phyloP scores from a whole-genome alignment of 2,113 vertebrate species.

The Sphyrna mokarran region DNA sequence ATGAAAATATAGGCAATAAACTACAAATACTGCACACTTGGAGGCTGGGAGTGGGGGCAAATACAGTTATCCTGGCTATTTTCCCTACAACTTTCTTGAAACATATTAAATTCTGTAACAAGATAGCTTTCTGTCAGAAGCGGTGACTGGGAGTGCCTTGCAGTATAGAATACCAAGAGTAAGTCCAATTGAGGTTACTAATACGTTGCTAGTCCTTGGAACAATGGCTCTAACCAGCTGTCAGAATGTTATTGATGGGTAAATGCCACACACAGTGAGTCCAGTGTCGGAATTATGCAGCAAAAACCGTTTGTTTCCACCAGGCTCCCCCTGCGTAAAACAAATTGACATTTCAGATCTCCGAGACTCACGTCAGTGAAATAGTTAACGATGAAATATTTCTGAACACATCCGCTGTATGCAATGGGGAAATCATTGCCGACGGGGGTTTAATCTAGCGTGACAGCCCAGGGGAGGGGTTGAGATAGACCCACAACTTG shows the following conservation, averaged over 20 bases:
- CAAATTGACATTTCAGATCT: background rate
- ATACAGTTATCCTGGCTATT: background rate
- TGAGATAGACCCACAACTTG: slow-evolving; percentile 33
- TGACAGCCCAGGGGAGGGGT: slow-evolving; percentile 32
- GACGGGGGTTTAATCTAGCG: slow-evolving; percentile 25
- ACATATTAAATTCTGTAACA: background rate
- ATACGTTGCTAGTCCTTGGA: background rate
- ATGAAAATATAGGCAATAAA: background rate
- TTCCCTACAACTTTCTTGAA: background rate
- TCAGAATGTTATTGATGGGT: background rate
- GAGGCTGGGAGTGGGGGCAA: background rate
- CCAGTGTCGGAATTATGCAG: background rate
- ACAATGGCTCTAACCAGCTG: background rate
- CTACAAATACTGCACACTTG: background rate
- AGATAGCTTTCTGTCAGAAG: background rate
- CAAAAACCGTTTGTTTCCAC: background rate
- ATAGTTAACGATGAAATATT: slow-evolving; percentile 22
- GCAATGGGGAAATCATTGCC: background rate
- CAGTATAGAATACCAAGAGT: background rate
- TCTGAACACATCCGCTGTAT: background rate
- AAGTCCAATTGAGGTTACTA: background rate
- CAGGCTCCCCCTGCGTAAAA: no score
- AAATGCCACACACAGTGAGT: background rate
- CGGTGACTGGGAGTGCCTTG: background rate
- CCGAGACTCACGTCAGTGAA: background rate